Evolutionary conservation across 2,888 invertebrate genomes (phyloP).

Genomic region (Caenorhabditis zanzibari): DNA sequence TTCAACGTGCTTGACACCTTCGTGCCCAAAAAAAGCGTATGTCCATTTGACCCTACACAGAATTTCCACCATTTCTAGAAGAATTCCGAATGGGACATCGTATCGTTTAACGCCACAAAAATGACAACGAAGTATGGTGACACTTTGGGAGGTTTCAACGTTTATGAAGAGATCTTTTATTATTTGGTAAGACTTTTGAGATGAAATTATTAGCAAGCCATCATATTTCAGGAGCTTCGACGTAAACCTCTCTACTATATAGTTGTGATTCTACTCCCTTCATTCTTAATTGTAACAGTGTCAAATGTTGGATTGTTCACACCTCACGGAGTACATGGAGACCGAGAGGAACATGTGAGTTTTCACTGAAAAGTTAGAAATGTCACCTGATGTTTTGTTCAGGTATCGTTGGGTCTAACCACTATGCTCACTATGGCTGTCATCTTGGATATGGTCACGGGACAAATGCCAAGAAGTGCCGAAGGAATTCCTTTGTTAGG

Average conservation of each 20-base stretch:
- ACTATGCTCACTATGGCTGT: conserved; percentile 78
- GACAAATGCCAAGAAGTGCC: conserved; percentile 75
- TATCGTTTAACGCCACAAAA: conserved; percentile 73
- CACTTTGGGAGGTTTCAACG: conserved; percentile 71
- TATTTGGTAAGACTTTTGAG: conserved; percentile 60
- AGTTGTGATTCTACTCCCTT: conserved; percentile 75
- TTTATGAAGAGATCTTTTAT: conserved; percentile 77
- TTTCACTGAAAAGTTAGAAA: not conserved
- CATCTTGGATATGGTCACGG: conserved; percentile 76
- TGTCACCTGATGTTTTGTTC: not conserved
- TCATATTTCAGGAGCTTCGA: conserved; percentile 65
- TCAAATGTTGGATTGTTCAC: conserved; percentile 77
- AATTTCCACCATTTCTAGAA: conserved; percentile 51
- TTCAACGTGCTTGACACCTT: conserved; percentile 67
- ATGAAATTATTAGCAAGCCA: not conserved
- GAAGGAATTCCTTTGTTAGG: conserved; percentile 76
- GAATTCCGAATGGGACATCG: conserved; percentile 77
- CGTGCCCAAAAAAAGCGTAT: conserved; percentile 68
- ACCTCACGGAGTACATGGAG: conserved; percentile 75
- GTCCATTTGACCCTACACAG: not conserved
- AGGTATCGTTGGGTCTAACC: conserved; percentile 75
- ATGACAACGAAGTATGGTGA: conserved; percentile 73
- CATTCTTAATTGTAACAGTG: conserved; percentile 75
- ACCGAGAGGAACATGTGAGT: conserved; percentile 75
- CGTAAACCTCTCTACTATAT: conserved; percentile 77